phyloP scores from a whole-genome alignment of 2,113 vertebrate species.

The Erythrolamprus reginae region DNA sequence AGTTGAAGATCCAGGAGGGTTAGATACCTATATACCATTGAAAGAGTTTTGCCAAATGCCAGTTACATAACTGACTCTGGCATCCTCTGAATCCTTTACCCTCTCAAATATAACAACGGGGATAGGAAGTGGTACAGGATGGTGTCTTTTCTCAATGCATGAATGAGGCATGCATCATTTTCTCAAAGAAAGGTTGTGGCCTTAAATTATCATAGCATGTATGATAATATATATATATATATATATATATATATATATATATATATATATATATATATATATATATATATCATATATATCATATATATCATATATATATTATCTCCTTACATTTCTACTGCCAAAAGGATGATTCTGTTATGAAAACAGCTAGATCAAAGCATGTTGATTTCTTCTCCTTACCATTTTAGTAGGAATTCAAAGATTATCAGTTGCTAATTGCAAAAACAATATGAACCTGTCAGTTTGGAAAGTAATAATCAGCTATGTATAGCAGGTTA shows the following conservation, averaged over 20 bases:
- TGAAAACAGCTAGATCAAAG: not conserved
- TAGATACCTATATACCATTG: not conserved
- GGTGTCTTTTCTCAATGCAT: not conserved
- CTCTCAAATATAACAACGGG: not conserved
- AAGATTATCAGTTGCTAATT: conserved; percentile 2
- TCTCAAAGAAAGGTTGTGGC: not conserved
- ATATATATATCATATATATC: no score
- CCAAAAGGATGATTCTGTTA: not conserved
- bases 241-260: no score
- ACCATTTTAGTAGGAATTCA: not conserved
- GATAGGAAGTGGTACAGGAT: not conserved
- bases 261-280: no score
- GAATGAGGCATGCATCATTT: no score
- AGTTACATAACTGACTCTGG: not conserved
- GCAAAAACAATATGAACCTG: not conserved
- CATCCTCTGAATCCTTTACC: not conserved
- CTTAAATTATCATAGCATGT: not conserved
- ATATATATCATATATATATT: no score
- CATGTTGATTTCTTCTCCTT: not conserved
- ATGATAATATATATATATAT: no score
- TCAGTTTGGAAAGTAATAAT: not conserved
- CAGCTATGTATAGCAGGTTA: no score
- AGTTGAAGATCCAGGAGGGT: not conserved
- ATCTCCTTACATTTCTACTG: not conserved
- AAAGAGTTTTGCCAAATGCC: not conserved